phyloP scores from a whole-genome alignment of 2,113 vertebrate genomes.

The Proteles cristata region DNA sequence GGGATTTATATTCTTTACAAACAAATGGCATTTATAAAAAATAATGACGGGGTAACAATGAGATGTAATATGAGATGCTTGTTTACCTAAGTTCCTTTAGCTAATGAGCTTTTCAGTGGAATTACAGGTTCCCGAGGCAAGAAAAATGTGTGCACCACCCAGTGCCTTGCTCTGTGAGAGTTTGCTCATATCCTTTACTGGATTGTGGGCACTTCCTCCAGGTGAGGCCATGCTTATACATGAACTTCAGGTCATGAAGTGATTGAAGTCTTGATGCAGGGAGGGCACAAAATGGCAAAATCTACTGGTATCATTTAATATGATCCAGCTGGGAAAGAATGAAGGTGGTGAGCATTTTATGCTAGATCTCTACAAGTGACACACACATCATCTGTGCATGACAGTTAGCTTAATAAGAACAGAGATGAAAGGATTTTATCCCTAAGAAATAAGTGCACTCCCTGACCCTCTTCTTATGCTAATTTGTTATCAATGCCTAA shows the following conservation, averaged over 20 bases:
- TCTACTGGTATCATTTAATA: background rate
- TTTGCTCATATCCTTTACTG: background rate
- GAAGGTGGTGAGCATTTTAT: background rate
- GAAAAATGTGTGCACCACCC: background rate
- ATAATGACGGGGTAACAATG: background rate
- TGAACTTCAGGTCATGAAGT: background rate
- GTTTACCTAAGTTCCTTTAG: background rate
- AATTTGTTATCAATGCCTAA: background rate
- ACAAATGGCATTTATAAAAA: slow-evolving; percentile 26
- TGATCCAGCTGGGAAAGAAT: background rate
- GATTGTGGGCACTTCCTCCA: background rate
- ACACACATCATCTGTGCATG: background rate
- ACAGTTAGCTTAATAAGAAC: slow-evolving; percentile 1
- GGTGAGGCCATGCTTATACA: background rate
- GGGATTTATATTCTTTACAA: slow-evolving; percentile 31
- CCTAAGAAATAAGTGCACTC: background rate
- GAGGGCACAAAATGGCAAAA: background rate
- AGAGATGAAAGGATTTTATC: slow-evolving; percentile 31
- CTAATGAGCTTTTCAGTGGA: background rate
- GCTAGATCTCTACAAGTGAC: background rate
- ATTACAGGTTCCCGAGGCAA: background rate
- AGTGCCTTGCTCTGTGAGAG: background rate
- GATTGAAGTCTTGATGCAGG: background rate
- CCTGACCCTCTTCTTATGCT: background rate
- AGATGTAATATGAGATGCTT: background rate